Evolutionary conservation across 2,113 vertebrate species (phyloP).

Genomic region (Zonotrichia leucophrys): DNA sequence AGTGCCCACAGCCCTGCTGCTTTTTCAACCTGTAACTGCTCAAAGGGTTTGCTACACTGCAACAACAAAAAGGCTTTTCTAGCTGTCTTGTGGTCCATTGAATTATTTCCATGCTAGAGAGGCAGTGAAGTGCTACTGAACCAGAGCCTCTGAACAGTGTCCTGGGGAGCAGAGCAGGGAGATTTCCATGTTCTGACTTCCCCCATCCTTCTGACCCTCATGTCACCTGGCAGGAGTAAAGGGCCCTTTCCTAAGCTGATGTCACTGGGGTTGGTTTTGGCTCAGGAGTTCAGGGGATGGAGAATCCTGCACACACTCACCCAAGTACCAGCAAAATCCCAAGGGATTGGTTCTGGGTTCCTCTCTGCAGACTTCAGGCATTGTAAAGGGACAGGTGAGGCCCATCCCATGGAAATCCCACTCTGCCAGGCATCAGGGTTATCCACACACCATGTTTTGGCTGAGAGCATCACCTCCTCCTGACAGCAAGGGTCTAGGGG

Average conservation of each 20-base stretch:
- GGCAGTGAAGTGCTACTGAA: background rate
- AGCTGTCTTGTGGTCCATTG: fast-evolving
- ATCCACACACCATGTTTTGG: fast-evolving
- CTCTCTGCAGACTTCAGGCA: background rate
- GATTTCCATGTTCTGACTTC: background rate
- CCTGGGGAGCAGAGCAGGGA: background rate
- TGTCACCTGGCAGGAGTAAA: background rate
- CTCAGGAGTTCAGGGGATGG: background rate
- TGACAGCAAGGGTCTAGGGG: fast-evolving
- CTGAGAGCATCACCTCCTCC: background rate
- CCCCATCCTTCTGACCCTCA: fast-evolving
- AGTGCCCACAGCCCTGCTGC: background rate
- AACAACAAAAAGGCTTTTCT: background rate
- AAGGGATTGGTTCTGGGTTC: fast-evolving
- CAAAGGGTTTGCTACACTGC: background rate
- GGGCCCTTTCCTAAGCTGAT: background rate
- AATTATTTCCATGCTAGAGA: background rate
- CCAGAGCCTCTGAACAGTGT: background rate
- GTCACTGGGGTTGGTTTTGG: background rate
- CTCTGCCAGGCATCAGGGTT: background rate
- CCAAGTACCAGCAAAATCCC: background rate
- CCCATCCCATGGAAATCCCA: background rate
- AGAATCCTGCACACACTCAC: background rate
- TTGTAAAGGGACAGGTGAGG: background rate
- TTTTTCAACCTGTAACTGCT: background rate